Conservation (phyloP, 2,113 vertebrate genomes). For the Clarias macrocephalus region DNA sequence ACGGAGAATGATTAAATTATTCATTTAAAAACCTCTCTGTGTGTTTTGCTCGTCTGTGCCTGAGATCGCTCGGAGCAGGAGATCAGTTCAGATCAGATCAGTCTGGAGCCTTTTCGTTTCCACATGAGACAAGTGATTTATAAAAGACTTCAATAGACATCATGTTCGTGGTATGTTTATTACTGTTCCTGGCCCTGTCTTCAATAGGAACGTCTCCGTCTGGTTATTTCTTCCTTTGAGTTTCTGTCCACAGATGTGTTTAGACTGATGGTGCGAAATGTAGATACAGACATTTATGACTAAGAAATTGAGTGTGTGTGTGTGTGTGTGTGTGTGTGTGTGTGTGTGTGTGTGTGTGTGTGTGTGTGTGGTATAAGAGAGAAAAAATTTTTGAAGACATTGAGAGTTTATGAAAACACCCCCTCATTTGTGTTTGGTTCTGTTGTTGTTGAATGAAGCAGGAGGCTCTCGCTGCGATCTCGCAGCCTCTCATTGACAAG, state of each 20-base stretch:
- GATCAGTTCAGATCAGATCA: not conserved
- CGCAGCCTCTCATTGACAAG: not conserved
- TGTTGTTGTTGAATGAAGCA: not conserved
- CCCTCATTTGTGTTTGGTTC: not conserved
- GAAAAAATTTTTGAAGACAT: not conserved
- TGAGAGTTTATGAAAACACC: slow-evolving; percentile 12
- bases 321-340: not conserved
- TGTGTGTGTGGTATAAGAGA: not conserved
- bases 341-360: not conserved
- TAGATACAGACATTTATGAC: not conserved
- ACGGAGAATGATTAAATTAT: too few species aligned
- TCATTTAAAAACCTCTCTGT: too few species aligned
- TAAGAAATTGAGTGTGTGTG: not conserved
- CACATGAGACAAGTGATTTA: not conserved
- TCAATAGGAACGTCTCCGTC: not conserved
- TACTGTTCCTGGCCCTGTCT: not conserved
- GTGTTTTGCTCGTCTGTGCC: not conserved
- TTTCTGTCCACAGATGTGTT: not conserved
- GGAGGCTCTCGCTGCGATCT: not conserved
- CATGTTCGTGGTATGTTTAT: not conserved
- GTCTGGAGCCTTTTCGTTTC: not conserved
- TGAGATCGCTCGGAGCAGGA: not conserved
- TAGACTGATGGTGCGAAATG: not conserved
- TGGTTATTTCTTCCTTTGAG: too few species aligned
- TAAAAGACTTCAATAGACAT: not conserved